Percentiles rank a stretch among this genome's conserved stretches.
phyloP scores from a whole-genome alignment of 1,140 invertebrate genomes.

The Pristionchus pacificus region DNA sequence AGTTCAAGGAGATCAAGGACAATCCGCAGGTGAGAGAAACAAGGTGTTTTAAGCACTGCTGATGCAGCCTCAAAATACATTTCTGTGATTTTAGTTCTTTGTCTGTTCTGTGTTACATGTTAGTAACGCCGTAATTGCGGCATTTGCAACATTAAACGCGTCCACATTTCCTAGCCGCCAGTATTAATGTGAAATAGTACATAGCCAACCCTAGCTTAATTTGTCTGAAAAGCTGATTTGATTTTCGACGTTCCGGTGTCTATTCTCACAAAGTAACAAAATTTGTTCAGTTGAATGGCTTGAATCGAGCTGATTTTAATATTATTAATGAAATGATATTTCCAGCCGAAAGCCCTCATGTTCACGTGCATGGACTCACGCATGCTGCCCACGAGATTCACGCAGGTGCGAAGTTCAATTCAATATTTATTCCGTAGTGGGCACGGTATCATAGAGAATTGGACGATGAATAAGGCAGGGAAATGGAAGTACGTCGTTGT shows the following conservation, averaged over 20 bases:
- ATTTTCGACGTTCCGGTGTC: not conserved
- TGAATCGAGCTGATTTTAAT: slow-evolving; percentile 2
- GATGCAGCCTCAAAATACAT: not conserved
- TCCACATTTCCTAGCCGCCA: too few relatives aligned
- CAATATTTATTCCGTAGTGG: too few relatives aligned
- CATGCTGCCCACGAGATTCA: slow-evolving; percentile 89
- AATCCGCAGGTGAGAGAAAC: slow-evolving; percentile 77
- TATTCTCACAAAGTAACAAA: too few relatives aligned
- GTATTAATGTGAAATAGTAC: too few relatives aligned
- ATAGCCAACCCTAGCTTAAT: too few relatives aligned
- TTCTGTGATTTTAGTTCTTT: too few relatives aligned
- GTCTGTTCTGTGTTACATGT: too few relatives aligned
- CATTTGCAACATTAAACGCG: too few relatives aligned
- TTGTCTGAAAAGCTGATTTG: not conserved
- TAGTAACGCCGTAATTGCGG: too few relatives aligned
- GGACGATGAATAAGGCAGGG: too few relatives aligned
- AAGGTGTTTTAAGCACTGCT: not conserved
- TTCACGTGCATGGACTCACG: slow-evolving; percentile 93
- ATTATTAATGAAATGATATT: slow-evolving; percentile 43
- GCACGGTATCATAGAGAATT: too few relatives aligned
- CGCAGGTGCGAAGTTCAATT: slow-evolving; percentile 82
- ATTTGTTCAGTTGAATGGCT: not conserved
- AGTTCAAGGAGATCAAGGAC: slow-evolving; percentile 79
- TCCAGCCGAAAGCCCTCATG: slow-evolving; percentile 85
- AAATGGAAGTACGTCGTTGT: too few relatives aligned